Conservation (phyloP, 2,888 invertebrate species). For the Drosophila helvetica region DNA sequence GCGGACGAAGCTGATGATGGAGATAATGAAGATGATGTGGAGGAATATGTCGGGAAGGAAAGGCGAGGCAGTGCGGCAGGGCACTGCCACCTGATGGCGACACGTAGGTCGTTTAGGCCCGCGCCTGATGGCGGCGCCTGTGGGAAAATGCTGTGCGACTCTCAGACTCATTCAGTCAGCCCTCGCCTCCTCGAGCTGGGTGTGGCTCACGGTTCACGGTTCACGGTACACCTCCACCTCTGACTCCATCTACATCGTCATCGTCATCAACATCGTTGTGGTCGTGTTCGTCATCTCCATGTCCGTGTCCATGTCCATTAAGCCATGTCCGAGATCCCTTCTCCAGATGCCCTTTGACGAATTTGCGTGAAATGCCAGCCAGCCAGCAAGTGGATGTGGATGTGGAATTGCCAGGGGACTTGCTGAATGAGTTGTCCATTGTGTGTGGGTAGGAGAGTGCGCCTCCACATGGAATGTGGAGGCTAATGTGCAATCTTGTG, state of each 20-base stretch:
- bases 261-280: background rate
- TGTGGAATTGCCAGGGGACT: background rate
- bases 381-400: constrained; percentile 2
- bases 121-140: constrained; percentile 65
- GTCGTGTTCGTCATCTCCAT: background rate
- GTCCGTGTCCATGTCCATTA: background rate
- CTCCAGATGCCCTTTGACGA: constrained; percentile 36
- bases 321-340: background rate
- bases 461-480: too few species aligned
- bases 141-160: constrained; percentile 48
- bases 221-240: background rate
- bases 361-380: constrained; percentile 38
- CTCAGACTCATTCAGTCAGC: background rate
- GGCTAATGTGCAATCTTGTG: too few species aligned
- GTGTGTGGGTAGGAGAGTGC: too few species aligned
- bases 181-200: background rate
- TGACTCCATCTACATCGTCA: background rate
- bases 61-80: constrained; percentile 1
- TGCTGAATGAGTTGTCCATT: background rate
- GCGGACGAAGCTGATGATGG: constrained; percentile 21
- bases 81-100: constrained; percentile 68
- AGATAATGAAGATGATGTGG: background rate
- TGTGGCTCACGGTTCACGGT: background rate
- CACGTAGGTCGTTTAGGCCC: constrained; percentile 72
- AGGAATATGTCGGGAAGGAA: background rate